These are phyloP conservation scores for Kradibia gibbosae DNA, from an alignment of 1,140 invertebrate genomes.

Conservation along the genomic window DNA sequence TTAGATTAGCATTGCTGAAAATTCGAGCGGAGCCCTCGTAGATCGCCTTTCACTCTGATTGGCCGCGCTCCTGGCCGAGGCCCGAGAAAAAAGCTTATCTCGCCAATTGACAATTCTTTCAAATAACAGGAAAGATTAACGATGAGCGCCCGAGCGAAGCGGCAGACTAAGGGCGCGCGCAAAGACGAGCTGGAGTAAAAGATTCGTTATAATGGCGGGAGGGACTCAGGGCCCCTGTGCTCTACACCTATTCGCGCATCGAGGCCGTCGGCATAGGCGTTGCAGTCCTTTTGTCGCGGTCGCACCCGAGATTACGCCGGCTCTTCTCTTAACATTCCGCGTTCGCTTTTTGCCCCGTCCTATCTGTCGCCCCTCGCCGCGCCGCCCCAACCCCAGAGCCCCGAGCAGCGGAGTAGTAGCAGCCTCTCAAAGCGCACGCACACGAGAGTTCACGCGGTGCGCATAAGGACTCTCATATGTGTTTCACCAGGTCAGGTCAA, in stretches of 20 bases:
- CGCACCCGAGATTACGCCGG: constrained; percentile 61
- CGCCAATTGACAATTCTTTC: not conserved
- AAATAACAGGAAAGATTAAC: not conserved
- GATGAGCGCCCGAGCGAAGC: not conserved
- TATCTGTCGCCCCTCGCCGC: not conserved
- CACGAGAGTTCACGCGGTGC: constrained; percentile 26
- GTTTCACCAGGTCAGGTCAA: constrained; percentile 74
- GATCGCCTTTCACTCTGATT: not conserved
- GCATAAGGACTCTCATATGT: constrained; percentile 70
- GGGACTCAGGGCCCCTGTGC: not conserved
- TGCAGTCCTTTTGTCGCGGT: constrained; percentile 40
- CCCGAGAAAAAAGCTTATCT: not conserved
- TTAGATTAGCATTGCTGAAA: not conserved
- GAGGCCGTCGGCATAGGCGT: not conserved
- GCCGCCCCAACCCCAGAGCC: not conserved
- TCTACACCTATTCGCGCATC: not conserved
- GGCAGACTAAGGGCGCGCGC: not conserved
- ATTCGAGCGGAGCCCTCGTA: not conserved
- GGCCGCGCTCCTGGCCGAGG: not conserved
- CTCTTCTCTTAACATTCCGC: constrained; percentile 25
- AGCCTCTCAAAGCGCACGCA: constrained; percentile 31
- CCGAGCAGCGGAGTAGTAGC: not conserved
- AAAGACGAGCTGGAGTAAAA: not conserved
- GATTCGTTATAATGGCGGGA: not conserved
- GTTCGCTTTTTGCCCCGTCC: constrained; percentile 26